phyloP scores from a whole-genome alignment of 2,888 invertebrate species.

The Xanthostigma xanthostigma region DNA sequence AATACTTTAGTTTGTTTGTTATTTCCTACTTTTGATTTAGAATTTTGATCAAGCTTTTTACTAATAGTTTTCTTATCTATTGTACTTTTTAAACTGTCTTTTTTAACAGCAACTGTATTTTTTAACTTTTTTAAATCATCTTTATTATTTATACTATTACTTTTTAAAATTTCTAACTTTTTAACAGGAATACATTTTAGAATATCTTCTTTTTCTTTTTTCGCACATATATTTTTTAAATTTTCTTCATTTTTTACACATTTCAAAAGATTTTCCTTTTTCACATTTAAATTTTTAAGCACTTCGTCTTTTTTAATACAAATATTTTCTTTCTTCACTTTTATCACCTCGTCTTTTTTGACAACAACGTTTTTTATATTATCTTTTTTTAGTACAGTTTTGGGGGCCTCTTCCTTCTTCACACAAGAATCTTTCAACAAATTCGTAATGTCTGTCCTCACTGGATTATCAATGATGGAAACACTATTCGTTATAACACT shows the following conservation, averaged over 20 bases:
- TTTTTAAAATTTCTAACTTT: not conserved
- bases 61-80: slow-evolving; percentile 17
- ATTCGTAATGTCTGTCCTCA: too few species aligned
- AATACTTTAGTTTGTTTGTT: slow-evolving; percentile 12
- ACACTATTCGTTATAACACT: slow-evolving; percentile 21
- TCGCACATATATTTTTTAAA: too few species aligned
- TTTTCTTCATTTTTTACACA: too few species aligned
- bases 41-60: too few species aligned
- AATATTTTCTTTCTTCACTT: too few species aligned
- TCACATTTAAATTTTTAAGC: too few species aligned
- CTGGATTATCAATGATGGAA: slow-evolving; percentile 12
- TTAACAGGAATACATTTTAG: not conserved
- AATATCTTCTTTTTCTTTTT: not conserved
- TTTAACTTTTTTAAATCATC: not conserved
- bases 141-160: not conserved
- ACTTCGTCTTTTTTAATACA: too few species aligned
- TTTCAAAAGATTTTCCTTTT: too few species aligned
- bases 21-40: slow-evolving; percentile 2
- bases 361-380: too few species aligned
- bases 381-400: slow-evolving; percentile 10
- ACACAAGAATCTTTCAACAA: too few species aligned
- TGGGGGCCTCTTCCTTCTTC: not conserved
- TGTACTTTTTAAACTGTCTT: slow-evolving; percentile 4
- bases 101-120: not conserved
- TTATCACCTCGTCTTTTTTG: too few species aligned